A percentile compares a stretch with the other conserved stretches of the same genome.
phyloP scores from a whole-genome alignment of 2,888 invertebrate genomes.

The Anagyrus pseudococci region DNA sequence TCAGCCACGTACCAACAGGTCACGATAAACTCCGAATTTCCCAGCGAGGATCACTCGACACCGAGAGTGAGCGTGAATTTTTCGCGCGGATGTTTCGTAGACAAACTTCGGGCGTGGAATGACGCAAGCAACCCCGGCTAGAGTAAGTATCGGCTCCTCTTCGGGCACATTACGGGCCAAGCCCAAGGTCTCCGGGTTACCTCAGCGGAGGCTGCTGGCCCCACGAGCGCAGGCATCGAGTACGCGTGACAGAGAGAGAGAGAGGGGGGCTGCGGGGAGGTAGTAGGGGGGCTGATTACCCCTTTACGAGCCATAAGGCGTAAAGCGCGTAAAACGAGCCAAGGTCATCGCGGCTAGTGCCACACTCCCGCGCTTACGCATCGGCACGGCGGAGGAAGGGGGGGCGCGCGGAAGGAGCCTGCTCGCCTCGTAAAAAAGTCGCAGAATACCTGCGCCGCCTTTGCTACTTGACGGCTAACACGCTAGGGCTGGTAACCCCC shows the following conservation, averaged over 20 bases:
- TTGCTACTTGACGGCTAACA: too few species aligned
- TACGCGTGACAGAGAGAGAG: too few species aligned
- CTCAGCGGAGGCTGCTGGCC: neutral
- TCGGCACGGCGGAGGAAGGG: slow-evolving; percentile 7
- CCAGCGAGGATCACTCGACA: slow-evolving; percentile 1
- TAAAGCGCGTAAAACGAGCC: slow-evolving; percentile 38
- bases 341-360: slow-evolving; percentile 48
- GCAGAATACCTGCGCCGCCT: too few species aligned
- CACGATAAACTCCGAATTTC: too few species aligned
- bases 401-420: slow-evolving; percentile 10
- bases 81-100: slow-evolving; percentile 49
- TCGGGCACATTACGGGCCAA: neutral
- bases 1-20: too few species aligned
- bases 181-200: slow-evolving; percentile 4
- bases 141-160: neutral
- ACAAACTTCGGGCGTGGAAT: slow-evolving; percentile 56
- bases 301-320: slow-evolving; percentile 52
- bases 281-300: slow-evolving; percentile 61
- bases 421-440: too few species aligned
- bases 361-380: too few species aligned
- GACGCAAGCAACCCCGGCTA: slow-evolving; percentile 45
- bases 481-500: too few species aligned
- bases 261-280: too few species aligned
- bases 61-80: slow-evolving; percentile 10
- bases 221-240: too few species aligned